Percentiles rank a stretch among this genome's conserved stretches.
Conservation (phyloP, 2,797 vertebrate species). For the Myotis daubentonii region DNA sequence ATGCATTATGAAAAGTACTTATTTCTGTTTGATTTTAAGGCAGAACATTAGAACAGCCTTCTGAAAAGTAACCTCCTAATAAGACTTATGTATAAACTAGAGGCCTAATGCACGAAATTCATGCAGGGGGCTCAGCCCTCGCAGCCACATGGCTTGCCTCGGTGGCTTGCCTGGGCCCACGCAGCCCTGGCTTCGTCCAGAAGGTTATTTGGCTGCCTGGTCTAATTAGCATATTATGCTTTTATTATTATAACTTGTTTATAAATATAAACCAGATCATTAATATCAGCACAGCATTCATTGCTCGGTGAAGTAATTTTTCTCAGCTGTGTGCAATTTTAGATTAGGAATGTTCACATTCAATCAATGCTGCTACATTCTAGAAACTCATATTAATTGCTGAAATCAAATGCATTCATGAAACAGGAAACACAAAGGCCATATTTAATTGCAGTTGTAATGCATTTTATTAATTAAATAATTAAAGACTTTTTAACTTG, state of each 20-base stretch:
- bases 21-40: background rate
- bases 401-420: background rate
- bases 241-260: background rate
- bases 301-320: background rate
- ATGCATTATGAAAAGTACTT: background rate
- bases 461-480: background rate
- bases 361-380: background rate
- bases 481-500: background rate
- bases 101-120: too few species aligned
- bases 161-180: too few species aligned
- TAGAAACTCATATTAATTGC: slow-evolving; percentile 14
- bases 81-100: background rate
- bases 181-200: accelerated
- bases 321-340: background rate
- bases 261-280: background rate
- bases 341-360: background rate
- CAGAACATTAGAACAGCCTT: background rate
- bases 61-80: background rate
- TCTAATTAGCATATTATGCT: too few species aligned
- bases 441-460: background rate
- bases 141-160: too few species aligned
- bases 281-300: background rate
- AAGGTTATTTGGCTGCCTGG: too few species aligned
- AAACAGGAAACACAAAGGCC: background rate
- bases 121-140: too few species aligned